Evolutionary conservation across 2,113 vertebrate species (phyloP), one percentile per base, ranked within the genome.

Genomic region (Lipotes vexillifer): DNA sequence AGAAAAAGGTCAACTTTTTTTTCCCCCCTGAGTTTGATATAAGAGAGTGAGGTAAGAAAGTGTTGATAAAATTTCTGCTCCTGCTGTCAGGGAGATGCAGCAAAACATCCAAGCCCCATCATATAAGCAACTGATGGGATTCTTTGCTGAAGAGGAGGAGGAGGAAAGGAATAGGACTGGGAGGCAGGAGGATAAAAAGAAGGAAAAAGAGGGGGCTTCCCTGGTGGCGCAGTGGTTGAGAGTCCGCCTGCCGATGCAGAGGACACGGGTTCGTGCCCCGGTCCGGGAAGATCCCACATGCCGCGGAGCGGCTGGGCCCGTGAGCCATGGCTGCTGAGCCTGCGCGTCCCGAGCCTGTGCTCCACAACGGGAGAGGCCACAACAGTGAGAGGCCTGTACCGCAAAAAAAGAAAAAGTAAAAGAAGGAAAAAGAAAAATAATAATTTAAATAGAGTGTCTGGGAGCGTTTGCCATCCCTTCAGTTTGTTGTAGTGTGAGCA

Each of bases 141-240:
- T 75, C 63, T 55, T 10, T 23, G 15, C 38, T 57, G 7, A 57
- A 71, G 81, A 65, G 55, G 63, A 27, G 2, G 2, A 31, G 33
- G 1, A 6, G 14, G 44, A 49, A 29, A 52, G 17, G 52, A 3
- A 49, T 13, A 12, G 4, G 17, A 0, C 25, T 29, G 72, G 29
- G 93, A 89, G 89, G 61, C 66, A 63, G 83, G 46, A 88, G 65
- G 46, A 89, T 52, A 84, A 65, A 44, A 52, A 93, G 83, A 65
- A 61, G 55, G 55, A 84, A 46, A 74, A 77, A 41, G 36, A 65
- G 44, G 44, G 9, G 44, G 44, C 44, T 46, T 46, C 44, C 44
- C 44, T 46, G 10, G 44, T 46, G 44, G 44, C 44, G 44, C 44
- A 46, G 44, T 11, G 44, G 44, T 46, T 46, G 44, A 46, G 44